Percentiles rank a stretch among this genome's conserved stretches.
These are phyloP conservation scores for Girardinichthys multiradiatus DNA, from an alignment of 2,113 vertebrate genomes.

Conservation along the genomic window DNA sequence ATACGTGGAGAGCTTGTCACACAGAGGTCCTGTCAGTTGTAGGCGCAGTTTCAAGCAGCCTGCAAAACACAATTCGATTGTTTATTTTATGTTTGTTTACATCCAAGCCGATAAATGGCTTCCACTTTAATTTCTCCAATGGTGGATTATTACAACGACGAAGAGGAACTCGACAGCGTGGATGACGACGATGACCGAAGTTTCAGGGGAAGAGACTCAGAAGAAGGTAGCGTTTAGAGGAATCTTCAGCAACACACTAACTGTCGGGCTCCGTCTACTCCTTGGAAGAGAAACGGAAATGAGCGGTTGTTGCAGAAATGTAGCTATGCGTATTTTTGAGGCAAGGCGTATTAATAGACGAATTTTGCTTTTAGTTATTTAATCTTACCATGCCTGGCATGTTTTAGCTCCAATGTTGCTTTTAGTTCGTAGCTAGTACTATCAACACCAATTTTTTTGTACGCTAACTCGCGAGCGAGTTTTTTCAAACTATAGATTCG, in stretches of 20 bases:
- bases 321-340: background rate
- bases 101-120: slow-evolving; percentile 79
- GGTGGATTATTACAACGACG: slow-evolving; percentile 93
- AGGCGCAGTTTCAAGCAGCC: slow-evolving; percentile 70
- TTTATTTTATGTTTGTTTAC: slow-evolving; percentile 75
- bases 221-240: slow-evolving; percentile 83
- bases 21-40: slow-evolving; percentile 64
- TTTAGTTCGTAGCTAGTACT: background rate
- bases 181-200: slow-evolving; percentile 95
- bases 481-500: background rate
- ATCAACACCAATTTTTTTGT: background rate
- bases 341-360: background rate
- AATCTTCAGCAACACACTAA: slow-evolving; percentile 3
- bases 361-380: rapidly evolving
- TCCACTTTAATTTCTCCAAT: slow-evolving; percentile 87
- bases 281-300: slow-evolving; percentile 50
- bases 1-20: slow-evolving; percentile 11
- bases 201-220: slow-evolving; percentile 91
- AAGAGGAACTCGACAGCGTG: slow-evolving; percentile 92
- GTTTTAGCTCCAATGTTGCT: background rate
- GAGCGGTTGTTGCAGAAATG: background rate
- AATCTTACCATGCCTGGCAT: too few relatives aligned
- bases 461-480: slow-evolving; percentile 6
- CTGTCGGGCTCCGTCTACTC: slow-evolving; percentile 54
- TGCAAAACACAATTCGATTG: slow-evolving; percentile 74